These are phyloP conservation scores for Monomorium pharaonis DNA, from an alignment of 1,140 invertebrate species.

Conservation along the genomic window DNA sequence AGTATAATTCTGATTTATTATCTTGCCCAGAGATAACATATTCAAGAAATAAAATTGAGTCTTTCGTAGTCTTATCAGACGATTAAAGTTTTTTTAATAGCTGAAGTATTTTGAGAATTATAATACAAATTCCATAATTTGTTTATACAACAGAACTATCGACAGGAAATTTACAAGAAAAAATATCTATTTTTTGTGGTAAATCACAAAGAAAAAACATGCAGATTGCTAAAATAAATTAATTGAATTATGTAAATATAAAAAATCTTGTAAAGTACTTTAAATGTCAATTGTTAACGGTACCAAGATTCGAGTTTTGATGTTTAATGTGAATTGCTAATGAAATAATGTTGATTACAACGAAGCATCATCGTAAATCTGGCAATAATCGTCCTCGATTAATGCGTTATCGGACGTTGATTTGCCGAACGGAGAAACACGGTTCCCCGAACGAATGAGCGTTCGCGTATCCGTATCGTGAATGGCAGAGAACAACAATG, in stretches of 20 bases:
- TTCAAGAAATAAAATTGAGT: background rate
- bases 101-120: background rate
- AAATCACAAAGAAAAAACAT: background rate
- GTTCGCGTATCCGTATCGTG: conserved; percentile 35
- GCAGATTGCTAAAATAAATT: background rate
- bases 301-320: background rate
- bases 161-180: background rate
- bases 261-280: background rate
- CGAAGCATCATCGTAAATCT: background rate
- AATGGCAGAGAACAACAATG: conserved; percentile 63
- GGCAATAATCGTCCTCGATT: conserved; percentile 34
- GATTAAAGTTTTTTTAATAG: background rate
- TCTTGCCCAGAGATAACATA: background rate
- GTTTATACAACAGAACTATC: background rate
- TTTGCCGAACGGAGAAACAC: conserved; percentile 31
- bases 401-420: conserved; percentile 29
- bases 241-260: background rate
- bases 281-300: background rate
- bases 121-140: background rate
- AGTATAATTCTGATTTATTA: background rate
- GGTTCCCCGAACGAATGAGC: conserved; percentile 32
- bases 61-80: background rate
- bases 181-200: background rate
- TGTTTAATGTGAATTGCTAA: background rate
- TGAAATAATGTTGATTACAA: background rate